Evolutionary conservation across 2,113 vertebrate genomes (phyloP), one percentile per base, ranked within the genome.

Genomic region (Phaethon lepturus): DNA sequence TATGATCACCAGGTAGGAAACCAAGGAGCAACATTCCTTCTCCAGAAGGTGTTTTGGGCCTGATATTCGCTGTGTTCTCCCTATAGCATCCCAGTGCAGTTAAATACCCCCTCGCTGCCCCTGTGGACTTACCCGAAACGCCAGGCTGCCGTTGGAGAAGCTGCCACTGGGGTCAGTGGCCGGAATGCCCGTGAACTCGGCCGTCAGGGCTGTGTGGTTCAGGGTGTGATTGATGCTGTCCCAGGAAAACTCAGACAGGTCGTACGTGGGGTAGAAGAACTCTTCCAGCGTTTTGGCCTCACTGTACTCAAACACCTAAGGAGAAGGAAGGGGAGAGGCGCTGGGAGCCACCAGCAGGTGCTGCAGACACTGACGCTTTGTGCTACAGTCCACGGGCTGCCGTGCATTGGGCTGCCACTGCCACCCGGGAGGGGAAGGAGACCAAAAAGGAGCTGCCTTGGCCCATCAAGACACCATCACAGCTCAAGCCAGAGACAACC

Each of bases 281-380:
- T 95, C 80, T 6, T 97, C 81, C 0, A 63, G 98, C 0, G 88
- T 95, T 79, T 98, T 69, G 40, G 98, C 97, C 1, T 96, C 59
- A 1, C 99, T 98, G 10, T 98, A 97, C 95, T 99, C 99, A 11
- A 99, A 98, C 45, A 99, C 75, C 99, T 99, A 50, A 33, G 20
- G 33, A 38, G 45, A 17, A 31, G 35, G 58, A 23, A 66, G 38
- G 40, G 60, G 53, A 84, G 26, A 76, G 17, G 47, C 26, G 42
- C n/a, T 2, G 4, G 53, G 40, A 79, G 56, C 5, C 23, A 11
- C 17, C 0, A 4, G 38, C 28, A 2, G 62, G 16, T 7, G 49
- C 86, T 10, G 7, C 1, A 42, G 26, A 33, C 0, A 1, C 10
- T 28, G 7, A 6, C 1, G 2, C 17, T 11, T 17, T 3, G 63